Evolutionary conservation across 2,797 vertebrate genomes (phyloP).

Genomic region (Pseudopleuronectes americanus): DNA sequence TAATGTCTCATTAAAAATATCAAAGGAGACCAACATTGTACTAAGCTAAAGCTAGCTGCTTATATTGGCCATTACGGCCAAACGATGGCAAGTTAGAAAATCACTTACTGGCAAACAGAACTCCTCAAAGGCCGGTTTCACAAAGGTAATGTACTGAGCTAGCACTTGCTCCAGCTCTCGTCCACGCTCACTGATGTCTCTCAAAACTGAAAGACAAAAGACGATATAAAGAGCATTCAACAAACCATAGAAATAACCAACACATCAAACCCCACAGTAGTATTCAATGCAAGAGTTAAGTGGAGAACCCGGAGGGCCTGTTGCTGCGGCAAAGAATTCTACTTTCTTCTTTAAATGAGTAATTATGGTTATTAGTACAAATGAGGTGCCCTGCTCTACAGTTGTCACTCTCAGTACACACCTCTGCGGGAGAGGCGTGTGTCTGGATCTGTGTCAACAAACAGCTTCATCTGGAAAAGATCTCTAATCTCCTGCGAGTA

Average conservation of each 20-base stretch:
- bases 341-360: too few relatives aligned
- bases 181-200: slow-evolving; percentile 93
- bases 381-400: background rate
- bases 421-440: slow-evolving; percentile 93
- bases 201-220: slow-evolving; percentile 84
- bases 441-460: slow-evolving; percentile 96
- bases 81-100: background rate
- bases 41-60: background rate
- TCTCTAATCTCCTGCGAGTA: slow-evolving; percentile 96
- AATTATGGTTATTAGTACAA: background rate
- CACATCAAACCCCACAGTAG: too few relatives aligned
- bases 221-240: background rate
- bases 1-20: too few relatives aligned
- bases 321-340: background rate
- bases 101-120: slow-evolving; percentile 97
- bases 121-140: slow-evolving; percentile 98
- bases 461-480: slow-evolving; percentile 98
- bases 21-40: background rate
- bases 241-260: background rate
- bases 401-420: slow-evolving; percentile 37
- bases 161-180: slow-evolving; percentile 95
- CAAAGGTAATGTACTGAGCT: slow-evolving; percentile 96
- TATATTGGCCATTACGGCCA: too few relatives aligned
- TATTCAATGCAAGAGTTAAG: background rate
- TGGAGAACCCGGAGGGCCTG: too few relatives aligned